Percentiles rank a stretch among this genome's conserved stretches.
Conservation (phyloP, 2,113 vertebrate genomes). For the Tupaia tana region DNA sequence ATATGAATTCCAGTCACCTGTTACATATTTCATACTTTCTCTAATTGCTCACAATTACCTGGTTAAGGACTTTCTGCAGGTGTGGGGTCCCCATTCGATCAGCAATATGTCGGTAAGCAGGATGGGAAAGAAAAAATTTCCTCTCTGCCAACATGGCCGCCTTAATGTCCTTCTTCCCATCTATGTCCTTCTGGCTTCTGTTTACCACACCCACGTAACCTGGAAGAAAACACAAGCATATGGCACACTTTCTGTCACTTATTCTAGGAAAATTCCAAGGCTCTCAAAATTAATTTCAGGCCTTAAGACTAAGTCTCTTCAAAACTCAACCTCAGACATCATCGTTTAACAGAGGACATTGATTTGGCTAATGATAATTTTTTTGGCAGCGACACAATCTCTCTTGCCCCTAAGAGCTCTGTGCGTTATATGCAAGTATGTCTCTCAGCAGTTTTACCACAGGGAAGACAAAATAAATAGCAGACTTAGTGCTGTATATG, state of each 20-base stretch:
- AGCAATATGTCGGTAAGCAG: conserved; percentile 90
- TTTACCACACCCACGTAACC: conserved; percentile 93
- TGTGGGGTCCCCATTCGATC: conserved; percentile 90
- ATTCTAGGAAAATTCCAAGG: background rate
- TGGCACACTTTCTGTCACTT: background rate
- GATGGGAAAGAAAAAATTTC: conserved; percentile 86
- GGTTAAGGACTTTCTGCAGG: conserved; percentile 91
- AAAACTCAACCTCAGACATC: background rate
- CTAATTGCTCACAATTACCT: conserved; percentile 75
- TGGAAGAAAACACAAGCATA: conserved; percentile 72
- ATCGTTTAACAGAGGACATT: background rate
- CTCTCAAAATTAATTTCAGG: background rate
- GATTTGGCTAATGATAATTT: background rate
- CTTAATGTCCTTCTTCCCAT: conserved; percentile 91
- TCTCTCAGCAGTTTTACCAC: background rate
- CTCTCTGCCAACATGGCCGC: conserved; percentile 89
- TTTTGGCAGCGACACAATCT: background rate
- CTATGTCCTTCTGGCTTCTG: conserved; percentile 93
- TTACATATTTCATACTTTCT: background rate
- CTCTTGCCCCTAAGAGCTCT: background rate
- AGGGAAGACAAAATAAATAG: background rate
- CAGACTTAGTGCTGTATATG: background rate
- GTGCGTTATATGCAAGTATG: background rate
- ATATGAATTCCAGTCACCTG: background rate
- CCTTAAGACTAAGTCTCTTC: background rate